These are phyloP conservation scores for Haliclystus octoradiatus DNA, from an alignment of 30 jellyfish, hydroid and myxozoan species.

Conservation along the genomic window DNA sequence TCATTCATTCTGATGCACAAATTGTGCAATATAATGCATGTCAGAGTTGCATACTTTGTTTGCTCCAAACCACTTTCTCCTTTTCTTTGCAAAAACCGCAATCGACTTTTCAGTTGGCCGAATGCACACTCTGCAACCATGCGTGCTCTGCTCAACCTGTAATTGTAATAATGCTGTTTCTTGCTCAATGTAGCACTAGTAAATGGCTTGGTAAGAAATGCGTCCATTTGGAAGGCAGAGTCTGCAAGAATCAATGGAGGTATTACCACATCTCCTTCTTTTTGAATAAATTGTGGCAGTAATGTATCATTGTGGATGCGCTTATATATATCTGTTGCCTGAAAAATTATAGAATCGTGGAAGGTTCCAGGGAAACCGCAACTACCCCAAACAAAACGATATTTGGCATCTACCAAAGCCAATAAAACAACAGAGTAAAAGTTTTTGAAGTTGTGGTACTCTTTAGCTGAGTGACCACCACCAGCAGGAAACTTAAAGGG, in stretches of 20 bases:
- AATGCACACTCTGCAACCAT: constrained; percentile 30
- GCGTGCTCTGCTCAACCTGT: constrained; percentile 67
- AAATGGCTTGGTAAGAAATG: constrained; percentile 44
- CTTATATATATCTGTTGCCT: constrained; percentile 14
- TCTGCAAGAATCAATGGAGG: constrained; percentile 28
- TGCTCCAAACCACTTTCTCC: constrained; percentile 37
- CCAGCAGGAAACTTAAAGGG: constrained; percentile 37
- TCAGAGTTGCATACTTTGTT: constrained; percentile 34
- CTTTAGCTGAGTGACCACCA: constrained; percentile 35
- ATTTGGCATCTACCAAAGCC: constrained; percentile 43
- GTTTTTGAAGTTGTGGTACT: constrained; percentile 32
- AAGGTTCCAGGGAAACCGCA: constrained; percentile 44
- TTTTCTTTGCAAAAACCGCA: constrained; percentile 24
- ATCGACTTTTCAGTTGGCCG: constrained; percentile 34
- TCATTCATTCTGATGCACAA: too few relatives aligned
- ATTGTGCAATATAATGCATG: constrained; percentile 50
- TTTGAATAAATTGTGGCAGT: constrained; percentile 12
- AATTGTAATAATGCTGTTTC: constrained; percentile 51
- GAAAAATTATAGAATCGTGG: constrained; percentile 42
- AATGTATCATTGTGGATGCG: constrained; percentile 8
- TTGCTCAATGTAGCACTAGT: constrained; percentile 42
- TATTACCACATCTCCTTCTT: constrained; percentile 3
- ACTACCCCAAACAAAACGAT: constrained; percentile 41
- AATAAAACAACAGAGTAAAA: constrained; percentile 27
- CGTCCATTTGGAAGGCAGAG: constrained; percentile 34